Conservation (phyloP, 2,888 invertebrate genomes). For the Idaea biselata region DNA sequence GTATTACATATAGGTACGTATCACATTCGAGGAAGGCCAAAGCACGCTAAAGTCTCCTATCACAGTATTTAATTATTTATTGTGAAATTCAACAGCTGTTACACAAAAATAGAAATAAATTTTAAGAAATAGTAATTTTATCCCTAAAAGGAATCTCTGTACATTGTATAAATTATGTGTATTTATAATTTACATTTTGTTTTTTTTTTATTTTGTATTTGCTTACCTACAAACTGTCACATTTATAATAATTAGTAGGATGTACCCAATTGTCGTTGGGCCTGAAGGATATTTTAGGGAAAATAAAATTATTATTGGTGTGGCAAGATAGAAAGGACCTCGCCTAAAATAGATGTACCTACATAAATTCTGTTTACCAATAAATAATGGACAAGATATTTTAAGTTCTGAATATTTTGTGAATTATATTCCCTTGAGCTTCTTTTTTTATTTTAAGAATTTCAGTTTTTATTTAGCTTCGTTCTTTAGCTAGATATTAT, state of each 20-base stretch:
- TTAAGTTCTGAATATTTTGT: not conserved
- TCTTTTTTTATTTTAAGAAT: not conserved
- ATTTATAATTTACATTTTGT: too few relatives aligned
- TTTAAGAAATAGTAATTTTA: too few relatives aligned
- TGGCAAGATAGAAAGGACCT: not conserved
- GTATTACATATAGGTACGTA: too few relatives aligned
- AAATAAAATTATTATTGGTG: not conserved
- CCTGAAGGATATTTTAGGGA: not conserved
- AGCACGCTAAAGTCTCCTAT: too few relatives aligned
- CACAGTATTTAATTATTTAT: too few relatives aligned
- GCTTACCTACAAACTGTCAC: too few relatives aligned
- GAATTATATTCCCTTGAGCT: not conserved
- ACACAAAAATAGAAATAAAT: too few relatives aligned
- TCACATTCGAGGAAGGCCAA: too few relatives aligned
- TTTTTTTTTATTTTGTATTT: too few relatives aligned
- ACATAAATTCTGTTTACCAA: not conserved
- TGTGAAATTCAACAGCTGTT: too few relatives aligned
- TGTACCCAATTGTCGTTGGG: not conserved
- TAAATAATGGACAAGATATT: not conserved
- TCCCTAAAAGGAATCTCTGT: too few relatives aligned
- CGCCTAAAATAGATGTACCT: not conserved
- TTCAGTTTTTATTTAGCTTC: not conserved
- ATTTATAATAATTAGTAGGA: not conserved
- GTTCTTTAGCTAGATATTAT: not conserved
- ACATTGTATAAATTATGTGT: too few relatives aligned